Percentiles rank a stretch among this genome's conserved stretches.
Evolutionary conservation across 2,797 vertebrate genomes (phyloP).

Genomic region (Crocidura indochinensis): DNA sequence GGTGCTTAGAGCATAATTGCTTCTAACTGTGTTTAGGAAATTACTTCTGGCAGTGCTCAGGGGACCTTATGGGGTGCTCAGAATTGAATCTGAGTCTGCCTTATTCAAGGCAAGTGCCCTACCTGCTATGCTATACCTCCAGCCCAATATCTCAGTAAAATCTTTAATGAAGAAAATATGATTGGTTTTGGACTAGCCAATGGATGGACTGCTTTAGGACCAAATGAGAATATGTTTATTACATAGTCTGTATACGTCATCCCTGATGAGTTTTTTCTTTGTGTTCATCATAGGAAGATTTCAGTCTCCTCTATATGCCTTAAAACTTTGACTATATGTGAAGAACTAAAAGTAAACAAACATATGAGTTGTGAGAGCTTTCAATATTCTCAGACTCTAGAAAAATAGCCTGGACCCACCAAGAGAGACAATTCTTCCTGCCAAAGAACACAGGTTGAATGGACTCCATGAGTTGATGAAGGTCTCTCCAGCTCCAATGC

Average conservation of each 20-base stretch:
- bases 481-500: background rate
- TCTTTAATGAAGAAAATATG: slow-evolving; percentile 1
- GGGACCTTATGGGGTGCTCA: too few species aligned
- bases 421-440: background rate
- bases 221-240: background rate
- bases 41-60: too few species aligned
- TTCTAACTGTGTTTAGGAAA: too few species aligned
- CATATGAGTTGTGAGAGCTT: background rate
- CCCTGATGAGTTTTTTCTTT: background rate
- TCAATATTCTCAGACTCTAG: background rate
- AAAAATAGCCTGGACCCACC: background rate
- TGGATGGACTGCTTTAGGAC: background rate
- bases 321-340: slow-evolving; percentile 1
- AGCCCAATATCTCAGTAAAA: too few species aligned
- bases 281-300: background rate
- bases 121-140: too few species aligned
- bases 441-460: background rate
- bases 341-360: background rate
- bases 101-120: too few species aligned
- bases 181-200: background rate
- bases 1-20: too few species aligned
- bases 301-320: background rate
- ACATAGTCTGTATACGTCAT: background rate
- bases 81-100: too few species aligned
- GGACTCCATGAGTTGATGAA: background rate